These are phyloP conservation scores for Centruroides sculpturatus DNA, from an alignment of 1,140 invertebrate species.

Conservation along the genomic window DNA sequence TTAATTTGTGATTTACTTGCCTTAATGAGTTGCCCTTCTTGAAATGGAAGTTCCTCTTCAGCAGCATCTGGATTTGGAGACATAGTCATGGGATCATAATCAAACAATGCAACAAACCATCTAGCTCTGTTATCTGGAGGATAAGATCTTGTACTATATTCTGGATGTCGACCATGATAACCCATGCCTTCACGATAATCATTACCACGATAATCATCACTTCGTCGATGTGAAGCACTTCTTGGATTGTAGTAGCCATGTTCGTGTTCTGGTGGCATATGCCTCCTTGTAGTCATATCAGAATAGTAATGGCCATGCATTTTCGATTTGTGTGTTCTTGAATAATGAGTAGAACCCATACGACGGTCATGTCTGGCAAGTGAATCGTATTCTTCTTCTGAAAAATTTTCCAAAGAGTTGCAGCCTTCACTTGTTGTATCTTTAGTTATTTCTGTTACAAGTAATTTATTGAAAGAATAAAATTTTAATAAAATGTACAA, in stretches of 20 bases:
- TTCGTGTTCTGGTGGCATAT: no score
- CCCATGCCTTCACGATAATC: no score
- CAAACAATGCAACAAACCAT: slow-evolving; percentile 87
- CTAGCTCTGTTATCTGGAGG: slow-evolving; percentile 26
- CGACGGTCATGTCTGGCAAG: background rate
- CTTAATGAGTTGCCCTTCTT: slow-evolving; percentile 93
- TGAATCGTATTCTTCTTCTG: slow-evolving; percentile 23
- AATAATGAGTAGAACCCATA: slow-evolving; percentile 1
- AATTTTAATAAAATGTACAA: no score
- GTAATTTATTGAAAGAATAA: background rate
- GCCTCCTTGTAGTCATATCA: no score
- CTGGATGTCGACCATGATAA: background rate
- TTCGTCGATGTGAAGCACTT: no score
- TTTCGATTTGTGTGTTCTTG: no score
- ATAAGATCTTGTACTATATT: slow-evolving; percentile 3
- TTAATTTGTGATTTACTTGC: slow-evolving; percentile 32
- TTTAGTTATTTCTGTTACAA: slow-evolving; percentile 62
- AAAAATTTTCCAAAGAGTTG: slow-evolving; percentile 24
- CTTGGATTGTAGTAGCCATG: no score
- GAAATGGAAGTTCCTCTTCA: slow-evolving; percentile 92
- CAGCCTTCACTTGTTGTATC: slow-evolving; percentile 37
- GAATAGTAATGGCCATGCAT: no score
- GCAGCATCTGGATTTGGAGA: slow-evolving; percentile 97
- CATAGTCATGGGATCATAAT: slow-evolving; percentile 95
- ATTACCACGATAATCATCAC: no score